Base-by-base conservation (phyloP, 2,888 invertebrate species). In the Epicampocera succincta region DNA sequence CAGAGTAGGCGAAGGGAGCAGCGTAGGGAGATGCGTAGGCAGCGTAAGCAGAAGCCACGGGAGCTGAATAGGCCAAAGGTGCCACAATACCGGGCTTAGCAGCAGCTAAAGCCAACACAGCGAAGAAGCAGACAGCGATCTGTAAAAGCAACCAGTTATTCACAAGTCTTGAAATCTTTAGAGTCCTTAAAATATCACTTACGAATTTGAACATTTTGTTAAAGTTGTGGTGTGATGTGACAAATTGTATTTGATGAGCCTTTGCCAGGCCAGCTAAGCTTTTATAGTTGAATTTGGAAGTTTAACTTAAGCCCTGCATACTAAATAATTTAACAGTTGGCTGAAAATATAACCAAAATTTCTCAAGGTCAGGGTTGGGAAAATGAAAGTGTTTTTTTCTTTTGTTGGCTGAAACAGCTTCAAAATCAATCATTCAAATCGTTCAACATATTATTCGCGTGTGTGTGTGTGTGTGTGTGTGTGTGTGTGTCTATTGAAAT, bases 171-270 rank as follows among this genome's bases (percentile, higher is more conserved):
- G 11, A 5, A n/a, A 6, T 6, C 4, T 12, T 52, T 25, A 13
- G n/a, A 52, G 17, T 0, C 33, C 12, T 61, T 44, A 54, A 48
- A 60, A 5, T 3, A 25, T 25, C 5, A 88, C 88, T 87, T 87
- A 88, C 88, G 85, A 86, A 85, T 84, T 88, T 88, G 86, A 87
- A 87, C 89, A 88, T 89, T 72, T 72, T 86, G 85, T 40, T 61
- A 40, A 3, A 65, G 48, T 65, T 75, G 56, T 56, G 56, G 54
- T 68, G 54, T 17, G 40, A 2, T 61, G 42, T n/a, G 42, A 40
- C 29, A 63, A 68, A 68, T 63, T 63, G 11, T 29, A n/a, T 33
- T 50, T 80, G 50, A 13, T 44, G n/a, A 5, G 38, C 42, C 0
- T n/a, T 3, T 2, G 9, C 6, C 11, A 25, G 9, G 21, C 5